Conservation (phyloP, 2,888 invertebrate species). For the Cryptosula pallasiana region DNA sequence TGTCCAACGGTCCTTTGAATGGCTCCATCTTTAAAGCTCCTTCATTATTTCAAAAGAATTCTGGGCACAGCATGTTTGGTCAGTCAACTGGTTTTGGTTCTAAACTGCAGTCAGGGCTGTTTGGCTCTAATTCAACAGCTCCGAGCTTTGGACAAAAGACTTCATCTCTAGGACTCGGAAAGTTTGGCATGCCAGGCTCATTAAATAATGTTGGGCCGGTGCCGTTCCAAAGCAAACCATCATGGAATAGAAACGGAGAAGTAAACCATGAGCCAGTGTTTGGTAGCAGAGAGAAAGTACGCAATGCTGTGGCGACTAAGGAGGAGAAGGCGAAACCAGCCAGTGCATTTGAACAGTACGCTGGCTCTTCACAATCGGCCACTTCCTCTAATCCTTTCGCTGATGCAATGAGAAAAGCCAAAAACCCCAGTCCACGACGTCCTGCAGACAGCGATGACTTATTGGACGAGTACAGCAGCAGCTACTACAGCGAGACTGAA, state of each 20-base stretch:
- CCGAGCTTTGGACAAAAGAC: neutral
- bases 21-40: conserved; percentile 13
- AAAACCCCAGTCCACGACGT: conserved; percentile 5
- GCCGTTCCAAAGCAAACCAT: neutral
- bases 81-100: neutral
- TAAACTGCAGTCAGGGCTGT: neutral
- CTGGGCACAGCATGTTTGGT: neutral
- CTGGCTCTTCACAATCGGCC: neutral
- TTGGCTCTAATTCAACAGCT: neutral
- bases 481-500: neutral
- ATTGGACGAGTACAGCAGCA: conserved; percentile 7
- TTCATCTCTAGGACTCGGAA: neutral
- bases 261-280: conserved; percentile 9
- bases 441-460: neutral
- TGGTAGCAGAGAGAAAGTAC: conserved; percentile 11
- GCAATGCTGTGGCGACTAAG: neutral
- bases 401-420: conserved; percentile 21
- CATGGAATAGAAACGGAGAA: neutral
- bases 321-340: conserved; percentile 1
- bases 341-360: conserved; percentile 22
- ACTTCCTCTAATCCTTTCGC: conserved; percentile 9
- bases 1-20: neutral
- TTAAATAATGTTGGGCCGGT: neutral
- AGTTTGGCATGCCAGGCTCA: neutral
- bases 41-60: neutral